Conservation (phyloP, 2,113 vertebrate genomes). For the Semnornis frantzii region DNA sequence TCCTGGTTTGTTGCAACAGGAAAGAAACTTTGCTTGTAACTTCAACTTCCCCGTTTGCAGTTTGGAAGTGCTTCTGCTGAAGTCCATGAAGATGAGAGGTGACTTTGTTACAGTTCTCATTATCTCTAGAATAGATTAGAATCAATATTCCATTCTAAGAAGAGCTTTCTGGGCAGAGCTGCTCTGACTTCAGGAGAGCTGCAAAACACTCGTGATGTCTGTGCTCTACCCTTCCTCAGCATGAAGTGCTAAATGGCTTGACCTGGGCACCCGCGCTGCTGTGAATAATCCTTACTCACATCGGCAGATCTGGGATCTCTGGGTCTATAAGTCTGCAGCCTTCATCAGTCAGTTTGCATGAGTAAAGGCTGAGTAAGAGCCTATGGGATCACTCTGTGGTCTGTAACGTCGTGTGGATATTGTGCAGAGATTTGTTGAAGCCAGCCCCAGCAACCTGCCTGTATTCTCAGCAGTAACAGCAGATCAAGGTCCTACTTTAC, state of each 20-base stretch:
- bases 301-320: neutral
- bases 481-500: neutral
- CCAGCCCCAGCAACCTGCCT: neutral
- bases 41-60: slow-evolving; percentile 55
- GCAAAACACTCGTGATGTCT: neutral
- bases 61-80: slow-evolving; percentile 43
- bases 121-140: neutral
- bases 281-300: slow-evolving; percentile 57
- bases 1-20: slow-evolving; percentile 68
- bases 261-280: neutral
- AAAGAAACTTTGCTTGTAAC: slow-evolving; percentile 62
- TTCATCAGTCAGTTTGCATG: neutral
- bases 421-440: neutral
- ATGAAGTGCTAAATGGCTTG: neutral
- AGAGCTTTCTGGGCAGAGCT: slow-evolving; percentile 3
- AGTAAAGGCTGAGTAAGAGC: slow-evolving; percentile 61
- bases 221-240: neutral
- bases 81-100: neutral
- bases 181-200: neutral
- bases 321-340: neutral
- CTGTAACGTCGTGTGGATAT: neutral
- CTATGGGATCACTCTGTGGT: neutral
- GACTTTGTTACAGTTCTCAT: neutral
- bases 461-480: neutral
- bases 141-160: neutral